A percentile compares a stretch with the other conserved stretches of the same genome.
phyloP scores from a whole-genome alignment of 2,797 vertebrate genomes.

The Trachops cirrhosus region DNA sequence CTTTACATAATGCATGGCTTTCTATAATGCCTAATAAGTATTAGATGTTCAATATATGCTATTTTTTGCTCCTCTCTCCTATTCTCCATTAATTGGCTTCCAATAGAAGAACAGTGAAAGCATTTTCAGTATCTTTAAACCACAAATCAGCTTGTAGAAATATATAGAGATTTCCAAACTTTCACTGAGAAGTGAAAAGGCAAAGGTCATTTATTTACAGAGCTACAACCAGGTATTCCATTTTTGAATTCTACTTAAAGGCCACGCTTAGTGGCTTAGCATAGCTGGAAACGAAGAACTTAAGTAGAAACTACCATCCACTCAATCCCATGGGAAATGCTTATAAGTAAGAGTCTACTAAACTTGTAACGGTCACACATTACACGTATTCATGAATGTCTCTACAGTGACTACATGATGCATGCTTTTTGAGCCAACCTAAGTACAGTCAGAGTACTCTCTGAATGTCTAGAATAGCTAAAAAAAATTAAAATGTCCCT shows the following conservation, averaged over 20 bases:
- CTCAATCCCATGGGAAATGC: neutral
- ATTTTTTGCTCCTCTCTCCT: neutral
- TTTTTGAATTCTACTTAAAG: conserved; percentile 28
- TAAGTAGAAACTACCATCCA: conserved; percentile 10
- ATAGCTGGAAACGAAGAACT: neutral
- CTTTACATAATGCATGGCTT: neutral
- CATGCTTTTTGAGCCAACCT: neutral
- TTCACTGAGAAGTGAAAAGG: conserved; percentile 2
- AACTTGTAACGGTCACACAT: neutral
- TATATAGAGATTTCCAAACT: neutral
- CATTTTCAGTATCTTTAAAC: neutral
- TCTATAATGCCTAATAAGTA: neutral
- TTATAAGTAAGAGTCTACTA: neutral
- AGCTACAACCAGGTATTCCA: neutral
- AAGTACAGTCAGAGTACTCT: neutral
- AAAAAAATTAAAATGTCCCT: conserved; percentile 6
- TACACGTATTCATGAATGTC: neutral
- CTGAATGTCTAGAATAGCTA: conserved; percentile 18
- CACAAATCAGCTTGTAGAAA: neutral
- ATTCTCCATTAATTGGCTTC: neutral
- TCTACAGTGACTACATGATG: neutral
- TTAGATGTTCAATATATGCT: neutral
- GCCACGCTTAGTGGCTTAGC: neutral
- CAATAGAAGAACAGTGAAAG: neutral
- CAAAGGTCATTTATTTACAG: conserved; percentile 10